These are phyloP conservation scores for Bucco capensis DNA, from an alignment of 2,113 vertebrate species.

Conservation along the genomic window DNA sequence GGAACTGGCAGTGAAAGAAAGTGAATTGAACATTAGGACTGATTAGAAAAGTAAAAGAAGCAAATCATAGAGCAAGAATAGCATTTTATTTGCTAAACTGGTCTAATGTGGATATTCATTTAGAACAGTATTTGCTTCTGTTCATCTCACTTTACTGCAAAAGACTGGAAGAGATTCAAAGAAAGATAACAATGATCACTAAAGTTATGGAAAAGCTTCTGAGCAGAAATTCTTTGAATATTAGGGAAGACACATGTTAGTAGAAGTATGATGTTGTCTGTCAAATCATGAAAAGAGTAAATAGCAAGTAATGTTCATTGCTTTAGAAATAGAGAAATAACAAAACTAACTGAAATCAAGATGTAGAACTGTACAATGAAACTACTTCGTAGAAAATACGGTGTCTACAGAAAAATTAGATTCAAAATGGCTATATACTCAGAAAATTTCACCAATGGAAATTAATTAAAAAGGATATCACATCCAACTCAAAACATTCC, in stretches of 20 bases:
- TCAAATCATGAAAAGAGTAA: background rate
- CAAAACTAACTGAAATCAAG: background rate
- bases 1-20: background rate
- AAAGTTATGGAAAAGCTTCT: background rate
- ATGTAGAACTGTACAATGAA: background rate
- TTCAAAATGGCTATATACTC: background rate
- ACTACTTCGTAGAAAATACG: background rate
- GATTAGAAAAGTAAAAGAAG: background rate
- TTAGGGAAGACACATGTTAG: background rate
- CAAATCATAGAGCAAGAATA: background rate
- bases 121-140: background rate
- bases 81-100: background rate
- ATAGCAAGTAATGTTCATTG: background rate
- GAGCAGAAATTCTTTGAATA: background rate
- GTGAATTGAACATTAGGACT: background rate
- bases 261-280: background rate
- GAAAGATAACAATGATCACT: background rate
- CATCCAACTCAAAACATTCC: background rate
- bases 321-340: background rate
- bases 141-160: background rate
- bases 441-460: background rate
- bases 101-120: background rate
- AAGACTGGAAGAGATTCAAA: background rate
- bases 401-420: background rate
- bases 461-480: background rate